Evolutionary conservation across 2,888 invertebrate species (phyloP).

Genomic region (Cyrtodaria siliqua): DNA sequence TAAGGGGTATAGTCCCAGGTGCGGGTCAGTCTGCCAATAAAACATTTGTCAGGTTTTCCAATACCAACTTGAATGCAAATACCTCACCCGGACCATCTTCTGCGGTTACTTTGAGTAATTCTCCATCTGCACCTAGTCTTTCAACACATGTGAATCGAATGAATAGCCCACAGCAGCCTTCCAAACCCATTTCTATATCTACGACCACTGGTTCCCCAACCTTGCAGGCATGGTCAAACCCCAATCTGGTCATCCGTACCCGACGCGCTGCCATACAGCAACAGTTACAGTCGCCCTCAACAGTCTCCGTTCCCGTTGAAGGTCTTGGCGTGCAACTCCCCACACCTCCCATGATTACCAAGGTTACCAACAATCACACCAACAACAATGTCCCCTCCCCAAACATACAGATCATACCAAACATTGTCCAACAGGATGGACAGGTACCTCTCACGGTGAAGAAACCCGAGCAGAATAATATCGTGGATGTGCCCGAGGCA

Average conservation of each 20-base stretch:
- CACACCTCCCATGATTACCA: not conserved
- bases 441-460: not conserved
- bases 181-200: conserved; percentile 1
- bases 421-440: conserved; percentile 2
- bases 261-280: conserved; percentile 72
- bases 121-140: not conserved
- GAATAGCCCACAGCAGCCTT: not conserved
- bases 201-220: conserved; percentile 39
- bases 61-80: not conserved
- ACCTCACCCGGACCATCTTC: too few species aligned
- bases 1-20: conserved; percentile 20
- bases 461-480: conserved; percentile 6
- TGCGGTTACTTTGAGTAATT: not conserved
- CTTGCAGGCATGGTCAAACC: conserved; percentile 85
- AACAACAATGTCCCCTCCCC: not conserved
- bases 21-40: not conserved
- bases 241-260: conserved; percentile 85
- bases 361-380: too few species aligned
- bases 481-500: conserved; percentile 20
- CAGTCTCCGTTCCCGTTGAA: conserved; percentile 11
- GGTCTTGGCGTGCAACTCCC: conserved; percentile 19
- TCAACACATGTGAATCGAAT: not conserved
- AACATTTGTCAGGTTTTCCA: conserved; percentile 12
- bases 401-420: conserved; percentile 4
- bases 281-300: conserved; percentile 31